Evolutionary conservation across 2,797 vertebrate species (phyloP), one percentile per base, ranked within the genome.

Genomic region (Parauchenoglanis ngamensis): DNA sequence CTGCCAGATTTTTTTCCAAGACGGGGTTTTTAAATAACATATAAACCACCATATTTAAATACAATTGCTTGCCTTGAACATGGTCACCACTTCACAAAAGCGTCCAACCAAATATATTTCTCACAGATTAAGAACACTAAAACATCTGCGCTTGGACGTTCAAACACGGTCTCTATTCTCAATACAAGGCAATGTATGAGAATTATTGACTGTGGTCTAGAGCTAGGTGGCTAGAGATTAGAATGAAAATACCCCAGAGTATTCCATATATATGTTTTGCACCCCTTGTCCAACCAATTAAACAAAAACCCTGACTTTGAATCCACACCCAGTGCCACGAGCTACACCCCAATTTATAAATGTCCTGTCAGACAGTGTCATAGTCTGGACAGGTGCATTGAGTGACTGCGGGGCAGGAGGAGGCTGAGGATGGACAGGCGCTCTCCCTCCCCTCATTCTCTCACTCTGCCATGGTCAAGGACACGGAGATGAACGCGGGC

Each of bases 401-500:
- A 86, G 87, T 83, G 86, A 79, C 86, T 86, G 78, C 78, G 84
- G 44, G 46, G 68, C 83, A 80, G 79, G 83, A 78, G 2, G 83
- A 87, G 87, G 80, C 84, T 59, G 40, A n/a, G 86, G 86, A 90
- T 86, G 89, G 90, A 90, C 88, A 89, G 87, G 87, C 85, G 57
- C 87, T 77, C 70, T 73, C 76, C 61, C 68, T 80, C 83, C 78
- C 79, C 79, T 81, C 70, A 83, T 76, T 67, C 76, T 56, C 61
- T 35, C 90, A 88, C 90, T 89, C 82, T 90, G 90, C 88, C 73
- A 68, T 87, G 89, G 87, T 95, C 95, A 96, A 96, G 94, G 95
- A 96, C 95, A 93, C 92, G 88, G 91, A 52, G 94, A 95, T 96
- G 94, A 94, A 93, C 92, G 91, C 91, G 91, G 89, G 92, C 94